Base-by-base conservation (phyloP, 2,797 vertebrate genomes). In the Lemur catta region DNA sequence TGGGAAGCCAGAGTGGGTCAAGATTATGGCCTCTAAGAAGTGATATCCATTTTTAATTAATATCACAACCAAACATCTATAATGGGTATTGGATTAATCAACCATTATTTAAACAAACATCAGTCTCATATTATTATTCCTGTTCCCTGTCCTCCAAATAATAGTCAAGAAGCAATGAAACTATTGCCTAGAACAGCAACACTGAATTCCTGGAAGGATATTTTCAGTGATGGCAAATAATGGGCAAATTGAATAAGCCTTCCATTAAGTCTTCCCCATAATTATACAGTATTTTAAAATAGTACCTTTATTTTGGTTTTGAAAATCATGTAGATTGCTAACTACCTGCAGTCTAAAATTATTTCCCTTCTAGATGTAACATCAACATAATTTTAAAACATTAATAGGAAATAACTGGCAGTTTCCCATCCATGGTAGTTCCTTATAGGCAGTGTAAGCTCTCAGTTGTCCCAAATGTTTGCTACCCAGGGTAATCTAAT, bases 221-320 rank as follows among this genome's bases (percentile, higher is more conserved):
- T 65, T 74, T 75, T 92, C 71, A 90, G 30, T 41, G 43, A 94
- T 30, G 67, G 41, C 65, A 94, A 79, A 89, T 61, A 84, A 92
- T 57, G 63, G 18, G 13, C 69, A 91, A 91, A 81, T 43, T 76
- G 78, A 95, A 78, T 71, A 94, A 90, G 26, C 67, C 22, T 85
- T 91, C 41, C 26, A 89, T 91, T 88, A 91, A 85, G 69, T 30
- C 86, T 71, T 84, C 28, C 63, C 67, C 22, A 55, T 67, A 94
- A 95, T 86, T 84, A 95, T 3, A 52, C 22, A 61, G 13, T 30
- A 90, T 63, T 93, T 84, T 72, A 91, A 94, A 89, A 71, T 14
- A 94, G 82, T 89, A 71, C 18, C 48, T 92, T 95, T 86, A 89
- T 43, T 94, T 92, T 93, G 35, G 59, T 94, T 91, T 91, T 91